Evolutionary conservation across 1,140 invertebrate genomes (phyloP).

Genomic region (Dreissena rostriformis): DNA sequence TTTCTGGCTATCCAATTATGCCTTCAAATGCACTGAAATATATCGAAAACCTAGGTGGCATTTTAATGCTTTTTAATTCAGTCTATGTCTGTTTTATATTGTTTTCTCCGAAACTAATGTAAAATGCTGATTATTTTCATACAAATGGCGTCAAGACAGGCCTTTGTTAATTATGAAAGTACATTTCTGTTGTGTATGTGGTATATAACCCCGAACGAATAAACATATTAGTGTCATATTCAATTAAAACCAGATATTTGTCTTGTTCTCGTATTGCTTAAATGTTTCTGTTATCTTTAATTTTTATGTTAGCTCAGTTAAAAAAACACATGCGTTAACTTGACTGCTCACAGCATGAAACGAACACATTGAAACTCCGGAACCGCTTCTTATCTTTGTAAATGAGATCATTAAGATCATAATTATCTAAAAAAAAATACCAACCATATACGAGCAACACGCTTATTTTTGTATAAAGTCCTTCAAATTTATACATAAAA

Average conservation of each 20-base stretch:
- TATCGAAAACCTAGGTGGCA: conserved; percentile 27
- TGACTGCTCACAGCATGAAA: too few relatives aligned
- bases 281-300: too few relatives aligned
- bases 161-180: conserved; percentile 36
- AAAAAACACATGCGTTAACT: too few relatives aligned
- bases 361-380: too few relatives aligned
- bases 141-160: conserved; percentile 28
- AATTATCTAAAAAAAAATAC: too few relatives aligned
- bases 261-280: too few relatives aligned
- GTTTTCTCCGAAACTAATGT: conserved; percentile 6
- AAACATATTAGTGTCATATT: conserved; percentile 20
- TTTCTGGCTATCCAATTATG: background rate
- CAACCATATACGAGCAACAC: too few relatives aligned
- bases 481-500: too few relatives aligned
- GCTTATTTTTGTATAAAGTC: too few relatives aligned
- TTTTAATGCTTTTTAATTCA: conserved; percentile 43
- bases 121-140: conserved; percentile 14
- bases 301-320: too few relatives aligned
- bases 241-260: conserved; percentile 31
- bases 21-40: conserved; percentile 24
- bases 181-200: conserved; percentile 9
- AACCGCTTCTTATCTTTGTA: too few relatives aligned
- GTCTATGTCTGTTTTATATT: conserved; percentile 28
- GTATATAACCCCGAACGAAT: background rate
- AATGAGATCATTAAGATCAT: too few relatives aligned